Evolutionary conservation across 2,113 vertebrate genomes (phyloP).

Genomic region (Stegastes partitus): DNA sequence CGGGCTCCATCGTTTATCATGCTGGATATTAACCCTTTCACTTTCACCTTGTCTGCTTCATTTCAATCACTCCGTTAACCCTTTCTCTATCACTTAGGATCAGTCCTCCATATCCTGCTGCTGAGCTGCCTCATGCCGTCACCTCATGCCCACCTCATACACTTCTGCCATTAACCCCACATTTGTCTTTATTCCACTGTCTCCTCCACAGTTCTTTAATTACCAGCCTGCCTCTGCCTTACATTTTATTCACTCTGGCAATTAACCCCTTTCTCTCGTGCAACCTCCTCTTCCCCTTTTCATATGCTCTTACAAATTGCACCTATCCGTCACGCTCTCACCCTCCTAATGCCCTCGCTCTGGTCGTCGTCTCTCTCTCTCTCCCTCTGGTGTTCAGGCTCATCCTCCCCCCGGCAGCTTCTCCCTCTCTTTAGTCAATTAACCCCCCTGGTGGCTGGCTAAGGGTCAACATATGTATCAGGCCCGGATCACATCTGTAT

Average conservation of each 20-base stretch:
- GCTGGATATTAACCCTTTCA: constrained; percentile 70
- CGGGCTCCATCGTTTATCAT: constrained; percentile 70
- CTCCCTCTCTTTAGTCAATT: constrained; percentile 73
- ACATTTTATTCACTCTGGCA: constrained; percentile 74
- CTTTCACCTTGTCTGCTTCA: constrained; percentile 61
- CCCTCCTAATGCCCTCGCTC: constrained; percentile 50
- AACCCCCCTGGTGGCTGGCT: constrained; percentile 62
- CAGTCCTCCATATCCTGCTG: constrained; percentile 48
- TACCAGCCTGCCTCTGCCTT: constrained; percentile 45
- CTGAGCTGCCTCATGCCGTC: constrained; percentile 40
- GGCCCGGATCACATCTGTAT: constrained; percentile 65
- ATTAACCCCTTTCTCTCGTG: constrained; percentile 71
- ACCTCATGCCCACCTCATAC: constrained; percentile 46
- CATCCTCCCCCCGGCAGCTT: constrained; percentile 23
- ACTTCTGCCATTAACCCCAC: constrained; percentile 65
- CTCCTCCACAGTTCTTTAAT: constrained; percentile 66
- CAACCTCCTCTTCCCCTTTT: constrained; percentile 51
- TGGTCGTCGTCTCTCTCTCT: neutral
- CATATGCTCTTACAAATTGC: constrained; percentile 50
- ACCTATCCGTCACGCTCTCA: constrained; percentile 42
- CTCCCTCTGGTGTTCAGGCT: constrained; percentile 22
- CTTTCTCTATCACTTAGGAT: constrained; percentile 54
- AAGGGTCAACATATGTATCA: constrained; percentile 77
- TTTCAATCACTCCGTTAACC: constrained; percentile 62
- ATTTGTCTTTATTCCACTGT: constrained; percentile 75